Base-by-base conservation (phyloP, 2,113 vertebrate genomes). In the Pseudopipra pipra region DNA sequence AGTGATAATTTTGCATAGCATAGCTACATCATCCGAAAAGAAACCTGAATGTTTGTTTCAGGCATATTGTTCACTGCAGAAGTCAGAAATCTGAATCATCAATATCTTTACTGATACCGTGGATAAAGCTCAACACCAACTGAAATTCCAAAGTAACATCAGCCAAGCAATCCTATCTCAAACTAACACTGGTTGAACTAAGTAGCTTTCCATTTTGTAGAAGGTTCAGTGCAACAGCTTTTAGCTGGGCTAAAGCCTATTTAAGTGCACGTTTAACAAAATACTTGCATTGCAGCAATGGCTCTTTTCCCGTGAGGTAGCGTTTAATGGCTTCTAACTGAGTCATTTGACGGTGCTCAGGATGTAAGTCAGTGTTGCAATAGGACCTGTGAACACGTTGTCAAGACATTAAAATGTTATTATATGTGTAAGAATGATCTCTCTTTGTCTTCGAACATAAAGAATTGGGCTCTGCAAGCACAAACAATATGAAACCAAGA, bases 321-420 rank as follows among this genome's bases (percentile, higher is more conserved):
- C 98, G 98, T 97, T 98, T 99, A 86, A 99, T 99, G 14, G 99
- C 99, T 84, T 99, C 99, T 33, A 99, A 97, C 87, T 99, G 99
- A 87, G 98, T 98, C 91, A 99, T 98, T 96, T 99, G 98, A 18
- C 98, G 99, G 89, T 99, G 99, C 23, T 99, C 98, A 11, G 98
- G 99, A 94, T 99, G 98, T 41, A 99, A 97, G 49, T 99, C 99
- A 20, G 98, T 99, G 97, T 99, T 99, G 97, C 99, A 99, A 92
- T 99, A 99, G 22, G 99, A 99, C 99, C 99, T 99, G 88, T 55
- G 92, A 89, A 91, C 41, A 93, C 4, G 15, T 54, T 58, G 85
- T 47, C 90, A 95, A 90, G 97, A 83, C 35, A 81, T 81, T 23
- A 88, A 65, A 85, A 85, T 12, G 18, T 95, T 85, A 58, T 95